phyloP scores from a whole-genome alignment of 2,888 invertebrate species.

The Drosophila anomelani region DNA sequence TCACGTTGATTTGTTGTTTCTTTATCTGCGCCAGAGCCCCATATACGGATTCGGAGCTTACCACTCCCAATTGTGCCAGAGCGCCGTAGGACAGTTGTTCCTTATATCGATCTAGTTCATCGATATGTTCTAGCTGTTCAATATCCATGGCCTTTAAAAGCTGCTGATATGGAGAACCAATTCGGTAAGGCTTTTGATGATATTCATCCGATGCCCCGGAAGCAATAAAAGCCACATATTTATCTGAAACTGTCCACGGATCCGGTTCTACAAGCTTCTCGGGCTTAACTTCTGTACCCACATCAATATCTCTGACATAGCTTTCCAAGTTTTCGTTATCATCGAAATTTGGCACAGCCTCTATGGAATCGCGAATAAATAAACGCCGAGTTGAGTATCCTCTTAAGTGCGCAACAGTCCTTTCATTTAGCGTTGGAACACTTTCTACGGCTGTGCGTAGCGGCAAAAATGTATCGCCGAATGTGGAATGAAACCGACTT shows the following conservation, averaged over 20 bases:
- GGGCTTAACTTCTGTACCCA: conserved; percentile 31
- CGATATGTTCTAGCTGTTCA: conserved; percentile 67
- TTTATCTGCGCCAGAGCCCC: conserved; percentile 76
- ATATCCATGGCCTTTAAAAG: conserved; percentile 76
- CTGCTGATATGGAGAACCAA: conserved; percentile 83
- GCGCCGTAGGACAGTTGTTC: conserved; percentile 73
- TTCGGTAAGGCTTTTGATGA: conserved; percentile 81
- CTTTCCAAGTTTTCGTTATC: conserved; percentile 55
- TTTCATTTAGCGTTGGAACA: conserved; percentile 85
- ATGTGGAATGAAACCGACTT: conserved; percentile 76
- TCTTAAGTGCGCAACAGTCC: conserved; percentile 53
- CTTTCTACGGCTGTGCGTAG: conserved; percentile 92
- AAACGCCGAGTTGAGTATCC: conserved; percentile 64
- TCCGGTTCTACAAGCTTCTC: conserved; percentile 58
- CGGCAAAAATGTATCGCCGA: conserved; percentile 86
- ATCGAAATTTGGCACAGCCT: conserved; percentile 77
- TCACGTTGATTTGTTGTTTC: conserved; percentile 72
- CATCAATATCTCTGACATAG: conserved; percentile 52
- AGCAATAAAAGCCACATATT: conserved; percentile 80
- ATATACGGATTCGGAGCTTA: conserved; percentile 56
- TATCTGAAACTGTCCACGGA: conserved; percentile 74
- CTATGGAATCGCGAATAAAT: conserved; percentile 83
- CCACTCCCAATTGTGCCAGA: conserved; percentile 47
- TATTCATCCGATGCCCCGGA: conserved; percentile 62
- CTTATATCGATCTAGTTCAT: conserved; percentile 64